phyloP scores from a whole-genome alignment of 1,140 invertebrate genomes.

The Pemphigus obesinymphae region DNA sequence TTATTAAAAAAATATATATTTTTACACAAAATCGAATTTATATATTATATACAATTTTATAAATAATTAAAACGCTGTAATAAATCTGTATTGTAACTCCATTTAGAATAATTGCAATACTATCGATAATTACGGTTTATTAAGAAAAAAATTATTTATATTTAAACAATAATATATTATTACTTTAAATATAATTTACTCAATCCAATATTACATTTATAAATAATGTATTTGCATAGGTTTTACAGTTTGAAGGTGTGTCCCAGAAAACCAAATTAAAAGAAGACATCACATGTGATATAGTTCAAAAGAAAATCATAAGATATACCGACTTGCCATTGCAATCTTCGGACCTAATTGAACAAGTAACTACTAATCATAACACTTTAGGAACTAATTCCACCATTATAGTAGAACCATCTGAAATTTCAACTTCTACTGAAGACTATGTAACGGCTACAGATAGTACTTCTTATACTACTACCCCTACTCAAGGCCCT shows the following conservation, averaged over 20 bases:
- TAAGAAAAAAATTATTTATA: not conserved
- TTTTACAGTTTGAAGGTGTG: not conserved
- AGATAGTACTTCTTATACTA: constrained; percentile 66
- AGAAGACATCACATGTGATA: not conserved
- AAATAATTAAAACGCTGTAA: too few species aligned
- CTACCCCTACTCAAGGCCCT: constrained; percentile 50
- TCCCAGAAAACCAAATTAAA: constrained; percentile 4
- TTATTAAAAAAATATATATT: too few species aligned
- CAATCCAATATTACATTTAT: not conserved
- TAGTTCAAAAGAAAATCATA: constrained; percentile 14
- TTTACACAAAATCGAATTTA: too few species aligned
- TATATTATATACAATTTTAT: too few species aligned
- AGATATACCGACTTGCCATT: constrained; percentile 26
- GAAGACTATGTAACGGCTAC: constrained; percentile 81
- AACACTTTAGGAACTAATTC: not conserved
- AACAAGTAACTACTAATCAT: not conserved
- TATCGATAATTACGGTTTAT: too few species aligned
- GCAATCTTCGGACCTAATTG: constrained; percentile 30
- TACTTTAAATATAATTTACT: not conserved
- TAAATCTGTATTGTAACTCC: too few species aligned
- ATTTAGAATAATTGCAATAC: too few species aligned
- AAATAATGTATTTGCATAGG: not conserved
- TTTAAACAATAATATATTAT: not conserved
- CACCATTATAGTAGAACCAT: constrained; percentile 57
- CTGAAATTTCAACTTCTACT: constrained; percentile 76